These are phyloP conservation scores for Sebastes wilsoni DNA, from an alignment of 2,797 vertebrate genomes.

Conservation along the genomic window DNA sequence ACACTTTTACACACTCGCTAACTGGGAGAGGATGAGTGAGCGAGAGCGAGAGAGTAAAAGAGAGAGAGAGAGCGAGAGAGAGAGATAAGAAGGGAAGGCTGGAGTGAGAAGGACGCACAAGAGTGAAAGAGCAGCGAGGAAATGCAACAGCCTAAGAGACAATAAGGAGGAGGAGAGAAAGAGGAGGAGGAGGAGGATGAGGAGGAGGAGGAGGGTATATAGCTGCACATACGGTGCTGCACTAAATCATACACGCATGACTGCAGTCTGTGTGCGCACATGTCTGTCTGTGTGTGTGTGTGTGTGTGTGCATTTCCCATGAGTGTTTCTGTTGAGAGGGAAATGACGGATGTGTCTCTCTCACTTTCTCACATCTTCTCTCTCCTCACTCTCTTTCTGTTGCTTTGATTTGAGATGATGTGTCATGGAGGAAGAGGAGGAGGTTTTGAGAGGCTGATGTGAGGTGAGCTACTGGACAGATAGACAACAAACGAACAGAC, in stretches of 20 bases:
- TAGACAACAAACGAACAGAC: conserved; percentile 21
- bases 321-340: conserved; percentile 12
- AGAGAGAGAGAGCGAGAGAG: conserved; percentile 20
- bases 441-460: not conserved
- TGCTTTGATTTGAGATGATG: conserved; percentile 35
- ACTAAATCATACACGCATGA: conserved; percentile 62
- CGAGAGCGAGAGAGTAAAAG: not conserved
- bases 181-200: conserved; percentile 35
- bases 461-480: conserved; percentile 39
- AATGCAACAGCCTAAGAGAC: conserved; percentile 56
- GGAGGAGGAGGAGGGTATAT: conserved; percentile 39
- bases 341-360: conserved; percentile 34
- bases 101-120: conserved; percentile 45
- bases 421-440: not conserved
- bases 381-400: conserved; percentile 17
- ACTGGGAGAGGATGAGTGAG: conserved; percentile 41
- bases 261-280: conserved; percentile 34
- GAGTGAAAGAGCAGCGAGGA: conserved; percentile 49
- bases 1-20: conserved; percentile 62
- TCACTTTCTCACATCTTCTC: not conserved
- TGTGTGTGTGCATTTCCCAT: conserved; percentile 11
- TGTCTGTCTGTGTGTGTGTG: not conserved
- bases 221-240: conserved; percentile 50
- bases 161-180: conserved; percentile 47
- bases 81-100: conserved; percentile 39